Conservation (phyloP, 2,888 invertebrate species). For the Dasysyrphus albostriatus region DNA sequence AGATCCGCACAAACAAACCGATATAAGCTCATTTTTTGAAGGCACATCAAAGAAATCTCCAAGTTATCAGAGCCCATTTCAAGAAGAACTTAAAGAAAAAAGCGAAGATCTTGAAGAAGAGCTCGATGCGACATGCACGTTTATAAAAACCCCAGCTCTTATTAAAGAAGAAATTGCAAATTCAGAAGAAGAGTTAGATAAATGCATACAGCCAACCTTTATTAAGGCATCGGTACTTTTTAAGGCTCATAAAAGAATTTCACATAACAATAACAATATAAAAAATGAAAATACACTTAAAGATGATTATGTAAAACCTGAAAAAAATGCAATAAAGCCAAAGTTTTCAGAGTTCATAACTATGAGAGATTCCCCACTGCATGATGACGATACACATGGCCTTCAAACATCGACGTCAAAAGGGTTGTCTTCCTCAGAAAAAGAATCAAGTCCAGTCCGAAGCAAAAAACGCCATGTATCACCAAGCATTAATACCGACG, state of each 20-base stretch:
- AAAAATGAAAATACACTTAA: not conserved
- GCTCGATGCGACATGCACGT: slow-evolving; percentile 11
- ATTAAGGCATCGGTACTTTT: slow-evolving; percentile 19
- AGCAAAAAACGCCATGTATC: slow-evolving; percentile 35
- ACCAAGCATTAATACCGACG: not conserved
- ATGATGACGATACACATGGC: not conserved
- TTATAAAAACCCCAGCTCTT: not conserved
- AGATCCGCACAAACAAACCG: slow-evolving; percentile 80
- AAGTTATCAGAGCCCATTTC: slow-evolving; percentile 4
- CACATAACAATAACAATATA: slow-evolving; percentile 13
- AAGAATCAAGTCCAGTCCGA: not conserved
- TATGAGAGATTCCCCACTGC: not conserved
- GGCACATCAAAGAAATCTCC: slow-evolving; percentile 14
- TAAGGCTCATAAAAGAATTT: slow-evolving; percentile 10
- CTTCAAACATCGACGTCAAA: not conserved
- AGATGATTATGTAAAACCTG: slow-evolving; percentile 17
- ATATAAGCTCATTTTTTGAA: slow-evolving; percentile 79
- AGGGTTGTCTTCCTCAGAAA: not conserved
- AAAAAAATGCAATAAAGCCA: slow-evolving; percentile 4
- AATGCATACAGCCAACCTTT: slow-evolving; percentile 1
- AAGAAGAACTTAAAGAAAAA: slow-evolving; percentile 47
- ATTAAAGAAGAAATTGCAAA: slow-evolving; percentile 26
- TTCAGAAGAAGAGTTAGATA: slow-evolving; percentile 27
- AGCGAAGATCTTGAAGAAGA: slow-evolving; percentile 25
- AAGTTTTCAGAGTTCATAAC: slow-evolving; percentile 59